Percentiles rank a stretch among this genome's conserved stretches.
Conservation (phyloP, 2,888 invertebrate genomes). For the Machimus atricapillus region DNA sequence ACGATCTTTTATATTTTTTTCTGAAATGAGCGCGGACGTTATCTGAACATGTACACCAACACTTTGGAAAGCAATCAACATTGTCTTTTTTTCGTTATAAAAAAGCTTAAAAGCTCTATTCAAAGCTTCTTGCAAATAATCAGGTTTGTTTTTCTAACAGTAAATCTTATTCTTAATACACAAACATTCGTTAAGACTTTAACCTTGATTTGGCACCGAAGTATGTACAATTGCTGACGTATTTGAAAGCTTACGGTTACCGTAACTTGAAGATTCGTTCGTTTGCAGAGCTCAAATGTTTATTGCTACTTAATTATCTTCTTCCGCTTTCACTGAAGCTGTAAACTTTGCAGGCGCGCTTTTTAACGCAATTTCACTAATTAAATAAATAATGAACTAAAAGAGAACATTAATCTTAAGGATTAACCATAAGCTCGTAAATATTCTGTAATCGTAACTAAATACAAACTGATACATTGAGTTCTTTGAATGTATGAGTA, state of each 20-base stretch:
- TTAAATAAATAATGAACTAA: neutral
- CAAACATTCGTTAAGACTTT: neutral
- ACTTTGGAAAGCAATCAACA: neutral
- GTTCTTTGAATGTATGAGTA: no score
- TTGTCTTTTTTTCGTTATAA: neutral
- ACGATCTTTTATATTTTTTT: neutral
- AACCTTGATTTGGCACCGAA: neutral
- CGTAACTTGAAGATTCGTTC: neutral
- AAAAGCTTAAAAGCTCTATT: neutral
- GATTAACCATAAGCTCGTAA: no score
- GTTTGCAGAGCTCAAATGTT: neutral
- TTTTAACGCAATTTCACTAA: neutral
- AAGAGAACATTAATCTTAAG: neutral
- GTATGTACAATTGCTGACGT: neutral
- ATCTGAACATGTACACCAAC: neutral
- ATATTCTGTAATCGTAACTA: no score
- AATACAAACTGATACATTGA: no score
- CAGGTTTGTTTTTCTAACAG: neutral
- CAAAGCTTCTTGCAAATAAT: neutral
- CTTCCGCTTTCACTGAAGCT: neutral
- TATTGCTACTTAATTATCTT: neutral
- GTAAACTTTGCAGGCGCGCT: no score
- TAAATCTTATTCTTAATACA: neutral
- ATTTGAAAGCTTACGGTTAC: neutral
- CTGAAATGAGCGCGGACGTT: neutral